These are phyloP conservation scores for Phortica variegata DNA, from an alignment of 1,140 invertebrate species.

Conservation along the genomic window DNA sequence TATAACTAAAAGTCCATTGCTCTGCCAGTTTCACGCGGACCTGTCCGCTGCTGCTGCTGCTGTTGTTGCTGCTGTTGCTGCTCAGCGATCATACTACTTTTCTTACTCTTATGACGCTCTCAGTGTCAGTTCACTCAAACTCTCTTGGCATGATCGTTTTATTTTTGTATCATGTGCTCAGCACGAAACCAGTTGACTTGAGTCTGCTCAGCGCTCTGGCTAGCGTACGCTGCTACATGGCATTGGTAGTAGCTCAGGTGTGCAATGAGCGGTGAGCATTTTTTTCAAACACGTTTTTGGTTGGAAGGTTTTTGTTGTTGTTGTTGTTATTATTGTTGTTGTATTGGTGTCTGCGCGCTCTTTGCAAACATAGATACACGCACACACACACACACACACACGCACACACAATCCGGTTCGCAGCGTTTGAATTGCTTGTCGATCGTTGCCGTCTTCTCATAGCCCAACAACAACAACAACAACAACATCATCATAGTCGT, in stretches of 20 bases:
- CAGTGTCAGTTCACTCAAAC: too few relatives aligned
- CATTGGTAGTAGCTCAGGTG: constrained; percentile 21
- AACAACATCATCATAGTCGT: constrained; percentile 34
- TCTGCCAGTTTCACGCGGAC: constrained; percentile 54
- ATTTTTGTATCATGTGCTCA: too few relatives aligned
- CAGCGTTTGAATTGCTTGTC: constrained; percentile 25
- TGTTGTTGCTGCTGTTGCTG: background rate
- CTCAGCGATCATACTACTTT: background rate
- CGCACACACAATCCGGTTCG: constrained; percentile 35
- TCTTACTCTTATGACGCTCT: constrained; percentile 6
- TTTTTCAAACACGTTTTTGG: too few relatives aligned
- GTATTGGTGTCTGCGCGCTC: constrained; percentile 3
- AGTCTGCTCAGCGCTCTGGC: too few relatives aligned
- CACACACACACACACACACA: background rate
- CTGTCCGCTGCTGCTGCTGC: constrained; percentile 46
- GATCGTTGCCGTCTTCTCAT: too few relatives aligned
- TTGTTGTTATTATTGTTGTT: too few relatives aligned
- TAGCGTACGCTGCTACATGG: constrained; percentile 8
- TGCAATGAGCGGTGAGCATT: background rate
- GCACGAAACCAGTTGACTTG: too few relatives aligned
- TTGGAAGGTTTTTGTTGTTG: too few relatives aligned
- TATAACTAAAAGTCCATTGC: constrained; percentile 57
- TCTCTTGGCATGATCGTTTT: too few relatives aligned
- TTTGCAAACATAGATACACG: background rate
- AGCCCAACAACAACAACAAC: too few relatives aligned